Percentiles rank a stretch among this genome's conserved stretches.
These are phyloP conservation scores for Caenorhabditis parvicauda DNA, from an alignment of 2,888 invertebrate genomes.

Conservation along the genomic window DNA sequence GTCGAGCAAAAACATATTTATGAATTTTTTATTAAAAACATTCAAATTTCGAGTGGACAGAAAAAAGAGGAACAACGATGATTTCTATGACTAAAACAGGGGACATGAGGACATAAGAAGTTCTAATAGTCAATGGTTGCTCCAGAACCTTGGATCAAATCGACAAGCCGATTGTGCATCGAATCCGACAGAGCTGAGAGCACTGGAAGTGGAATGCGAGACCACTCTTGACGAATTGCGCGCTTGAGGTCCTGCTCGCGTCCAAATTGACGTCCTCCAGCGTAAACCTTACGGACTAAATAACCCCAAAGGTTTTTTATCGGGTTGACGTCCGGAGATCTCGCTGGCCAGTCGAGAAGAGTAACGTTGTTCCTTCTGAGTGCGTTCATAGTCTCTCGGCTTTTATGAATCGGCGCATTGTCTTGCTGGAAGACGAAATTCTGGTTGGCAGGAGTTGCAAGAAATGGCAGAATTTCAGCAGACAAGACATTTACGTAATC, in stretches of 20 bases:
- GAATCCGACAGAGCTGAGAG: no score
- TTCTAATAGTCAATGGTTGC: no score
- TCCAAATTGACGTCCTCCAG: constrained; percentile 1
- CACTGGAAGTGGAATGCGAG: not conserved
- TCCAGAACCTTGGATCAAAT: no score
- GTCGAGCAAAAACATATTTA: no score
- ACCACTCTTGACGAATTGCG: not conserved
- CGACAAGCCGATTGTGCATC: no score
- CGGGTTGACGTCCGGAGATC: constrained; percentile 5
- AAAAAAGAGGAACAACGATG: no score
- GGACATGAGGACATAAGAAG: no score
- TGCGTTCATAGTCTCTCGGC: not conserved
- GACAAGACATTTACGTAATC: constrained; percentile 11
- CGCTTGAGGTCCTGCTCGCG: not conserved
- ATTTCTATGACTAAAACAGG: no score
- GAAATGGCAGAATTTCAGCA: constrained; percentile 20
- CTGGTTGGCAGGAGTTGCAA: not conserved
- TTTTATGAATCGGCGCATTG: constrained; percentile 21
- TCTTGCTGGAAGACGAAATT: constrained; percentile 17
- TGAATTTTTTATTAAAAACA: no score
- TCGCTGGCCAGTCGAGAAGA: constrained; percentile 8
- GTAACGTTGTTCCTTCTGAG: constrained; percentile 7
- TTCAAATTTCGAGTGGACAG: no score
- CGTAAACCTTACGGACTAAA: constrained; percentile 1
- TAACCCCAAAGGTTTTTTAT: constrained; percentile 9